Evolutionary conservation across 2,888 invertebrate genomes (phyloP), one percentile per base, ranked within the genome.

Genomic region (Caenorhabditis sp.): DNA sequence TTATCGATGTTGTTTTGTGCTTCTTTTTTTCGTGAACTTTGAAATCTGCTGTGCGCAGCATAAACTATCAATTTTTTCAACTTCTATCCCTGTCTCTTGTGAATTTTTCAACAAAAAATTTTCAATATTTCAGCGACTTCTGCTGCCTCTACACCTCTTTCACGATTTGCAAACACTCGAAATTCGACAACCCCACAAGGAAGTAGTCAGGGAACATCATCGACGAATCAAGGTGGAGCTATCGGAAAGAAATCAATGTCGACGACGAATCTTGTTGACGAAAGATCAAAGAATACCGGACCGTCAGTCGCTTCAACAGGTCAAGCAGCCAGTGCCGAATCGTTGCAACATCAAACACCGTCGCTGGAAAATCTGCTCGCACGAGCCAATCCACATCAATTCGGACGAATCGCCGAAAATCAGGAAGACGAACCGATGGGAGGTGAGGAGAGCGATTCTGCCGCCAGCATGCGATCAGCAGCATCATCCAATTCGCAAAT

Each of bases 261-360:
- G 2, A 87, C 87, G 0, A 87, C 87, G 12, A 87, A 87, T 68
- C 77, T 87, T 54, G 81, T 85, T 8, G 87, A 87, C 58, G 84
- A 81, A 8, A 72, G 73, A n/a, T 50, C 60, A 21, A 63, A 62
- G n/a, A n/a, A 53, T 2, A 36, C 62, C 14, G 80, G 75, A 26
- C 71, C 76, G 27, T 69, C 69, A 10, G 89, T 89, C 51, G 88
- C 90, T 14, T 88, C 88, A 61, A 89, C 89, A 19, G 89, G 89
- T 68, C 90, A 90, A 79, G 90, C 90, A 14, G 88, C 89, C 0
- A 89, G 89, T 6, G 90, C 90, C 23, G 90, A 90, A 71, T 89
- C 89, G 66, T 88, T 90, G n/a, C 86, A 85, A 65, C 84, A 86
- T 62, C 87, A 85, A 58, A 86, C 87, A 23, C 82, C 86, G 17